Conservation (phyloP, 2,113 vertebrate species). For the Oryzias javanicus region DNA sequence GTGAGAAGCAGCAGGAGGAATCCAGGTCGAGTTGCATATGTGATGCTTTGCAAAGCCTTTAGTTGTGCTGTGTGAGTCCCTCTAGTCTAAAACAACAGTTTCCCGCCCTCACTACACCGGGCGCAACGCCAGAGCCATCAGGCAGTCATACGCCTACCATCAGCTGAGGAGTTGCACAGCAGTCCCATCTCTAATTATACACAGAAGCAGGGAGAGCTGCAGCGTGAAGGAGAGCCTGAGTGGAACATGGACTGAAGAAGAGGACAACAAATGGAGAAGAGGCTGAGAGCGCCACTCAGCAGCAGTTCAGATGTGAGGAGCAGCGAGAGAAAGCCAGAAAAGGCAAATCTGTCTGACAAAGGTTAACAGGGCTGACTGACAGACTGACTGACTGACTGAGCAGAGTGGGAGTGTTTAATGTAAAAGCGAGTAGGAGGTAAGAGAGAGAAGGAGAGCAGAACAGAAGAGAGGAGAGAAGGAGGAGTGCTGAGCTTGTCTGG, state of each 20-base stretch:
- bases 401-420: conserved; percentile 70
- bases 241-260: conserved; percentile 46
- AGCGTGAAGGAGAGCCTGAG: conserved; percentile 30
- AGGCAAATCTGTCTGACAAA: conserved; percentile 63
- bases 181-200: conserved; percentile 74
- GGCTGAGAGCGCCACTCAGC: conserved; percentile 55
- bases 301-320: conserved; percentile 56
- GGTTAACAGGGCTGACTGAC: conserved; percentile 54
- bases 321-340: conserved; percentile 32
- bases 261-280: conserved; percentile 58
- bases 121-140: conserved; percentile 61
- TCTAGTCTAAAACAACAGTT: conserved; percentile 37
- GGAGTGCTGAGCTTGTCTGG: conserved; percentile 61
- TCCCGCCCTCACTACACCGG: conserved; percentile 51
- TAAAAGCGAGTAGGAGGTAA: conserved; percentile 66
- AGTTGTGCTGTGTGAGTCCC: conserved; percentile 10
- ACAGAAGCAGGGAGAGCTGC: conserved; percentile 47
- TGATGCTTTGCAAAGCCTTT: background rate
- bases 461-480: conserved; percentile 49
- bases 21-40: background rate
- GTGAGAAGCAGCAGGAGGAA: conserved; percentile 19
- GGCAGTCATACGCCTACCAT: conserved; percentile 71
- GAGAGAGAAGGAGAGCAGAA: conserved; percentile 61
- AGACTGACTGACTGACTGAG: conserved; percentile 57
- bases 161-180: conserved; percentile 73